Evolutionary conservation across 2,797 vertebrate genomes (phyloP).

Genomic region (Acanthornis magna): DNA sequence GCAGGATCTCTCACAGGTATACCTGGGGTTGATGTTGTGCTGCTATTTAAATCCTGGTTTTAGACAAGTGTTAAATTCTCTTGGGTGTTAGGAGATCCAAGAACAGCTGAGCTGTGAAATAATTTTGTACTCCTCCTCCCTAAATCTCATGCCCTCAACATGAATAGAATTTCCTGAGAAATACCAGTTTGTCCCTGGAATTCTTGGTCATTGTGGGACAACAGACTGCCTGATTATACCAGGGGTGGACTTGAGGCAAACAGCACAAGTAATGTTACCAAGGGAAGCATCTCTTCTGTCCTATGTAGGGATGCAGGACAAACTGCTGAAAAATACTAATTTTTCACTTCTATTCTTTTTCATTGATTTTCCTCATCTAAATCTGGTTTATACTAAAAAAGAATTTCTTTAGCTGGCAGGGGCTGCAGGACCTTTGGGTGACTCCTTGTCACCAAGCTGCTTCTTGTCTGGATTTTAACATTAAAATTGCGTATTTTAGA

Average conservation of each 20-base stretch:
- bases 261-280: not conserved
- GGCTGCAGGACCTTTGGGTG: not conserved
- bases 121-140: not conserved
- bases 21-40: not conserved
- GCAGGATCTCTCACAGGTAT: not conserved
- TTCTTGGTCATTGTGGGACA: not conserved
- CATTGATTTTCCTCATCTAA: not conserved
- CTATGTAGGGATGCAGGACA: not conserved
- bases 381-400: not conserved
- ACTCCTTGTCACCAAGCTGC: not conserved
- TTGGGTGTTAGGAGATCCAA: not conserved
- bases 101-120: not conserved
- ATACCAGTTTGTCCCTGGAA: not conserved
- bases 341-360: not conserved
- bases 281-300: not conserved
- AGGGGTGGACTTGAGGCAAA: not conserved
- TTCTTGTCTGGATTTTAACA: not conserved
- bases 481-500: not conserved
- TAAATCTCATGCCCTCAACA: not conserved
- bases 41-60: not conserved
- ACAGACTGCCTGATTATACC: not conserved
- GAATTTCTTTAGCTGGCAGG: not conserved
- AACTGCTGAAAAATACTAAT: not conserved
- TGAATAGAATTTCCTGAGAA: not conserved
- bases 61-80: not conserved